A percentile compares a stretch with the other conserved stretches of the same genome.
phyloP scores from a whole-genome alignment of 2,888 invertebrate species.

The Dryadula phaetusa region DNA sequence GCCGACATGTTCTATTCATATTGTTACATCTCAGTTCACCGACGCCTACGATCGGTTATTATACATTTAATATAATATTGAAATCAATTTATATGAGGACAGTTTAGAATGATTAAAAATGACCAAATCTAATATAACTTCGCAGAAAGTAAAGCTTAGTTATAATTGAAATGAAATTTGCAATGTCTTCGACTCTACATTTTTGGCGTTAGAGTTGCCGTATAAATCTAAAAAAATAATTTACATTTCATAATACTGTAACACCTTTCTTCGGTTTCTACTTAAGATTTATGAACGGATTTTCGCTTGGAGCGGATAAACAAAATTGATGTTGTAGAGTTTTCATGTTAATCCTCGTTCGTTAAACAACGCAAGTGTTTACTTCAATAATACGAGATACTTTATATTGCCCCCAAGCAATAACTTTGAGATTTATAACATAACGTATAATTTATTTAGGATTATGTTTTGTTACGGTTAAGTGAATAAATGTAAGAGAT shows the following conservation, averaged over 20 bases:
- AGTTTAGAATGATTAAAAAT: constrained; percentile 40
- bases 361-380: constrained; percentile 18
- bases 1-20: constrained; percentile 27
- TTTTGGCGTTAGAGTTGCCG: neutral
- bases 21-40: constrained; percentile 33
- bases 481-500: constrained; percentile 7
- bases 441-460: constrained; percentile 5
- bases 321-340: constrained; percentile 29
- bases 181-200: constrained; percentile 2
- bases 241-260: constrained; percentile 41
- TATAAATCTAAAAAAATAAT: constrained; percentile 40
- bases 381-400: constrained; percentile 24
- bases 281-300: constrained; percentile 39
- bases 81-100: constrained; percentile 40
- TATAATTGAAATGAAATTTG: neutral
- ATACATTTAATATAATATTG: constrained; percentile 37
- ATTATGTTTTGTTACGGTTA: constrained; percentile 3
- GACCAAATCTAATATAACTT: constrained; percentile 45
- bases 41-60: constrained; percentile 36
- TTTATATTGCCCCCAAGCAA: constrained; percentile 1
- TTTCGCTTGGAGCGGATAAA: constrained; percentile 30
- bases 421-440: constrained; percentile 3
- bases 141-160: constrained; percentile 41
- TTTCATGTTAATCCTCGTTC: constrained; percentile 24
- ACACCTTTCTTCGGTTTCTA: constrained; percentile 43